Evolutionary conservation across 2,797 vertebrate genomes (phyloP).

Genomic region (Jordanella pulchra): DNA sequence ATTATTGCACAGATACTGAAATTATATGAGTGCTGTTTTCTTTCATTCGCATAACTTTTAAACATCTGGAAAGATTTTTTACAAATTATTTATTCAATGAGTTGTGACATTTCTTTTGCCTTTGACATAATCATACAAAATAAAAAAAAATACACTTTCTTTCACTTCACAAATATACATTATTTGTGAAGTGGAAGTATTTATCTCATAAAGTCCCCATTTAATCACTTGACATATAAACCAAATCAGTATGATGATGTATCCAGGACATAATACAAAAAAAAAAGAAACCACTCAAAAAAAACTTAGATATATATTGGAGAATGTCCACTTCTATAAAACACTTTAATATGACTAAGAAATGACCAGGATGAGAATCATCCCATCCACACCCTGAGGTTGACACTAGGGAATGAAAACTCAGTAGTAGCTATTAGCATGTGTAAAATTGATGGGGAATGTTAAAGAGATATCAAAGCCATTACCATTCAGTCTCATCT

Average conservation of each 20-base stretch:
- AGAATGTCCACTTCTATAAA: background rate
- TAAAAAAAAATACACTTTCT: too few relatives aligned
- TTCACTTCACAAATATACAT: background rate
- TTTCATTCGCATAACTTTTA: background rate
- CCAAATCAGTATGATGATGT: background rate
- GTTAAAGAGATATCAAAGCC: slow-evolving; percentile 24
- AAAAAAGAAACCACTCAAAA: background rate
- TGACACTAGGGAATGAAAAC: slow-evolving; percentile 8
- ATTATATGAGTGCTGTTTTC: background rate
- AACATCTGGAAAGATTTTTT: background rate
- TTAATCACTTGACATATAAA: background rate
- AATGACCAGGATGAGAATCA: background rate
- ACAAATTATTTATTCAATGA: background rate
- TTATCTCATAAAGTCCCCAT: background rate
- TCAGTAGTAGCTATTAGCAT: slow-evolving; percentile 19
- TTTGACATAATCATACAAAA: background rate
- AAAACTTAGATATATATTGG: background rate
- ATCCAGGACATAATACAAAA: background rate
- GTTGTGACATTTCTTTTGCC: background rate
- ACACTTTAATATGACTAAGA: background rate
- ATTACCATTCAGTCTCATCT: slow-evolving; percentile 47
- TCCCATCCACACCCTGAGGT: background rate
- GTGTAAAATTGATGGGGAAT: slow-evolving; percentile 32
- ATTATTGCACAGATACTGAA: background rate
- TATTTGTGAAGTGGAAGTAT: too few relatives aligned